These are phyloP conservation scores for Hedychridium roseum DNA, from an alignment of 2,888 invertebrate genomes.

Conservation along the genomic window DNA sequence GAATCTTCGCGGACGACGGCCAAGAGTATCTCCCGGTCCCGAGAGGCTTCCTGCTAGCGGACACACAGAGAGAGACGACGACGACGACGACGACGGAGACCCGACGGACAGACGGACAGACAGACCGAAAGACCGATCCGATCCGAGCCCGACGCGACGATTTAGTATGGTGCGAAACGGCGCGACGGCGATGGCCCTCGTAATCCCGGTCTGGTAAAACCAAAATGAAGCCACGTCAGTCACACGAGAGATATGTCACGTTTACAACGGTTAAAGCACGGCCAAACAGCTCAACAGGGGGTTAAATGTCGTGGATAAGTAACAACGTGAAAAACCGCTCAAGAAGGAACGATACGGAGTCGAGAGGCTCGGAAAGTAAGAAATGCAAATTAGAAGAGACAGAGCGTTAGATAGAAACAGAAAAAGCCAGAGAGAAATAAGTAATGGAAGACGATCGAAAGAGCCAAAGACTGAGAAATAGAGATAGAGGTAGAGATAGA, in stretches of 20 bases:
- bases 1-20: conserved; percentile 57
- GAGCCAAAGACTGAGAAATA: conserved; percentile 3
- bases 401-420: conserved; percentile 4
- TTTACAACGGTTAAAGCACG: conserved; percentile 29
- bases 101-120: conserved; percentile 47
- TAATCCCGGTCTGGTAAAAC: conserved; percentile 75
- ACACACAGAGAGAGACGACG: conserved; percentile 45
- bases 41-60: conserved; percentile 63
- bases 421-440: conserved; percentile 6
- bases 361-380: conserved; percentile 7
- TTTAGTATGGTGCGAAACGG: conserved; percentile 85
- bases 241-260: conserved; percentile 41
- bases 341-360: not conserved
- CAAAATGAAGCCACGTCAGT: conserved; percentile 52
- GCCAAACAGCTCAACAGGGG: too few species aligned
- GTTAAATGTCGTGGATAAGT: too few species aligned
- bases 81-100: conserved; percentile 32
- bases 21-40: conserved; percentile 60
- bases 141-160: conserved; percentile 59
- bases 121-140: conserved; percentile 52
- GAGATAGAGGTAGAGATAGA: conserved; percentile 5
- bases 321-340: not conserved
- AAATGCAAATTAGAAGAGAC: conserved; percentile 1
- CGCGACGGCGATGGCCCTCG: conserved; percentile 85
- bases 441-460: not conserved